Conservation (phyloP, 2,797 vertebrate species). For the Crotalus adamanteus region DNA sequence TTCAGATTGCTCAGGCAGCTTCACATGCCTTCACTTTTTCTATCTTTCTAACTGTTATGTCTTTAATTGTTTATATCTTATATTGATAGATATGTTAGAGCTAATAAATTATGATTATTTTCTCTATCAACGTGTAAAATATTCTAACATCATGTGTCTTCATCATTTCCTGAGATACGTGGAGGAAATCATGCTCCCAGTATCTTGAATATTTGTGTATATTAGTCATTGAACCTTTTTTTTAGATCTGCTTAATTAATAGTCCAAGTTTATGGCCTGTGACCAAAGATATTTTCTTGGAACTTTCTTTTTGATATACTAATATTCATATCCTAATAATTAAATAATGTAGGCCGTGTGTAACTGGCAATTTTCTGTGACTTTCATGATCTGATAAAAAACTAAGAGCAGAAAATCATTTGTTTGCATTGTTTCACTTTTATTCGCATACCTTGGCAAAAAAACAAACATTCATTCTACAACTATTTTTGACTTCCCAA, state of each 20-base stretch:
- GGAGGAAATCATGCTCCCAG: neutral
- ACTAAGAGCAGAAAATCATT: neutral
- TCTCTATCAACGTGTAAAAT: neutral
- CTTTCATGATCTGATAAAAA: neutral
- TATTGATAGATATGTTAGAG: neutral
- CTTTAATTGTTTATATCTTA: neutral
- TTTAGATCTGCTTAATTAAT: neutral
- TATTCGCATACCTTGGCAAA: neutral
- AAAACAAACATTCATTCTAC: neutral
- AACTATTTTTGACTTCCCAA: neutral
- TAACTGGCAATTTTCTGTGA: neutral
- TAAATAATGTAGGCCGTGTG: neutral
- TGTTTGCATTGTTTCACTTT: neutral
- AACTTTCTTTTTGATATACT: neutral
- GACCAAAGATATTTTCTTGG: neutral
- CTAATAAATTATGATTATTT: neutral
- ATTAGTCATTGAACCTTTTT: neutral
- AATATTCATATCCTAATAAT: neutral
- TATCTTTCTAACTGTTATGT: neutral
- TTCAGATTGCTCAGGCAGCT: neutral
- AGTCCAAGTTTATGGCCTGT: neutral
- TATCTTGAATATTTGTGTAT: neutral
- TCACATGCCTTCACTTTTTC: neutral
- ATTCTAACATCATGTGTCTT: neutral
- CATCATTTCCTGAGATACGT: neutral